These are phyloP conservation scores for Agapetus fuscipes DNA, from an alignment of 2,888 invertebrate genomes.

Conservation along the genomic window DNA sequence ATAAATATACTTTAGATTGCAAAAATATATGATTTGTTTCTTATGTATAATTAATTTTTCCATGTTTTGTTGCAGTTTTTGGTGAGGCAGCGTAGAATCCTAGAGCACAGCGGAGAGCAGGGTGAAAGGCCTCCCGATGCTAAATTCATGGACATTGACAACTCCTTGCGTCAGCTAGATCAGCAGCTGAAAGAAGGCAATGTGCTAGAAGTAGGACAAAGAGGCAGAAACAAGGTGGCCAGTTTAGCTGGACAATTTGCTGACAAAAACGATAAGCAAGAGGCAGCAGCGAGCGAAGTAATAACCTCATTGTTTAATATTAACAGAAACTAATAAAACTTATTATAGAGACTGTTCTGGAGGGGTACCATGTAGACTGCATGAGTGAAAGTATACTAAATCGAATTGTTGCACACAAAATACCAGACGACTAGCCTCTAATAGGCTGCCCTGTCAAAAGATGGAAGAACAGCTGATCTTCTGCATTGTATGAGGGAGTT, in stretches of 20 bases:
- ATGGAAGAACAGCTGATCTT: too few relatives aligned
- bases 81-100: constrained; percentile 61
- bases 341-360: too few relatives aligned
- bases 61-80: constrained; percentile 40
- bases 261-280: constrained; percentile 46
- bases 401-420: too few relatives aligned
- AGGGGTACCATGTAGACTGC: too few relatives aligned
- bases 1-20: not conserved
- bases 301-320: too few relatives aligned
- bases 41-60: constrained; percentile 5
- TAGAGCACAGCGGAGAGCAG: constrained; percentile 47
- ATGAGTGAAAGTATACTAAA: too few relatives aligned
- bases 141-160: constrained; percentile 65
- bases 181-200: constrained; percentile 70
- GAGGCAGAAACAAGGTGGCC: constrained; percentile 69
- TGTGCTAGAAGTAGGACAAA: constrained; percentile 51
- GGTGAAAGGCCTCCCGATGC: constrained; percentile 45
- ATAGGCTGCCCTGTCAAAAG: too few relatives aligned
- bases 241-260: constrained; percentile 75
- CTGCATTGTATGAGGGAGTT: too few relatives aligned
- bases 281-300: constrained; percentile 24
- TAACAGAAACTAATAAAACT: too few relatives aligned
- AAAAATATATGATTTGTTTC: constrained; percentile 1
- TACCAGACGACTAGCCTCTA: too few relatives aligned
- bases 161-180: constrained; percentile 59